Evolutionary conservation across 1,140 invertebrate genomes (phyloP).

Genomic region (Oedothorax gibbosus): DNA sequence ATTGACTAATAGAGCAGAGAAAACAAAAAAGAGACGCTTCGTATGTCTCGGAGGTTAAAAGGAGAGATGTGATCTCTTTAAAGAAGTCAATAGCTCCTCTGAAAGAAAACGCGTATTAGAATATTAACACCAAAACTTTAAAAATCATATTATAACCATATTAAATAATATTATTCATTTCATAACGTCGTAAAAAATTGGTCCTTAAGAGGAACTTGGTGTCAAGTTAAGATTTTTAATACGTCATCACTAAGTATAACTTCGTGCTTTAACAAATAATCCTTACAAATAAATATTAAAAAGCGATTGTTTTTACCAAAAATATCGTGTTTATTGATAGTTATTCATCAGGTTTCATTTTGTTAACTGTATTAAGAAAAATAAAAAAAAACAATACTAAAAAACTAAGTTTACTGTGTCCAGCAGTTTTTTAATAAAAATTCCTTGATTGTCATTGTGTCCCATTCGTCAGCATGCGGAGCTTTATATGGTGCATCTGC

Average conservation of each 20-base stretch:
- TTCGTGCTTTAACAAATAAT: too few relatives aligned
- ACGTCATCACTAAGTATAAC: neutral
- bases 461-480: slow-evolving; percentile 68
- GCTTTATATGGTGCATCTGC: slow-evolving; percentile 68
- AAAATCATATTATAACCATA: neutral
- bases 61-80: neutral
- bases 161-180: too few relatives aligned
- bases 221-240: neutral
- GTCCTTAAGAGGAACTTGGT: too few relatives aligned
- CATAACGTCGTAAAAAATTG: too few relatives aligned
- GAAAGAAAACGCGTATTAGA: neutral
- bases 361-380: too few relatives aligned
- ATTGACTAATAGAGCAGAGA: slow-evolving; percentile 68
- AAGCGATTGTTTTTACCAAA: too few relatives aligned
- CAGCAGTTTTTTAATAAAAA: slow-evolving; percentile 67
- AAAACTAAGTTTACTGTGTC: slow-evolving; percentile 65
- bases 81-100: neutral
- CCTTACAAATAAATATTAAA: too few relatives aligned
- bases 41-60: slow-evolving; percentile 64
- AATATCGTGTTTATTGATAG: too few relatives aligned
- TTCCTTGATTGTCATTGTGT: slow-evolving; percentile 67
- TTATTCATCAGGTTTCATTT: too few relatives aligned
- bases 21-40: slow-evolving; percentile 68
- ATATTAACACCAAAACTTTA: too few relatives aligned
- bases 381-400: too few relatives aligned